Evolutionary conservation across 2,888 invertebrate genomes (phyloP).

Genomic region (Pseudoips prasinana): DNA sequence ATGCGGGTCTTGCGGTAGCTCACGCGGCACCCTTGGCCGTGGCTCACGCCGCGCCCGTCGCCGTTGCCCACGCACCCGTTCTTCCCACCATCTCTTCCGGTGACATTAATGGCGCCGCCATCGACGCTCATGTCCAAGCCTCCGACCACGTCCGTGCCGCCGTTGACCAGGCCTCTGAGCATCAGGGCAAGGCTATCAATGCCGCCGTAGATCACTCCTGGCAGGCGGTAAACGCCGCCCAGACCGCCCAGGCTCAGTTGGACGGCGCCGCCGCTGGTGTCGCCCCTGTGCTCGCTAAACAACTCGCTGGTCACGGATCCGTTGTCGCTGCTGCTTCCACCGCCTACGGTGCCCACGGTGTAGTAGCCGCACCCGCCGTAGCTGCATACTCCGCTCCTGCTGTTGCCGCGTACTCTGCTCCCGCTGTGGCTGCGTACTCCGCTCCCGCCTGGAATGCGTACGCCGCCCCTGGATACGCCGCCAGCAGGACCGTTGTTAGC

Average conservation of each 20-base stretch:
- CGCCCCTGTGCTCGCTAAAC: slow-evolving; percentile 70
- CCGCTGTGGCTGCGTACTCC: no score
- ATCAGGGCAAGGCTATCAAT: slow-evolving; percentile 72
- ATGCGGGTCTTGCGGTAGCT: slow-evolving; percentile 43
- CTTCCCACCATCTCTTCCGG: slow-evolving; percentile 73
- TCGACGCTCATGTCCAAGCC: slow-evolving; percentile 72
- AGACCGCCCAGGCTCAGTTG: slow-evolving; percentile 68
- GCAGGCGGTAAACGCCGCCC: slow-evolving; percentile 71
- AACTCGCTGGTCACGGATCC: slow-evolving; percentile 62
- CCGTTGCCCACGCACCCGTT: slow-evolving; percentile 39
- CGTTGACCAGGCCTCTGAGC: slow-evolving; percentile 67
- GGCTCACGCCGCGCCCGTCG: slow-evolving; percentile 36
- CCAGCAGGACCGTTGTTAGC: no score
- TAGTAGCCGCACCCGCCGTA: slow-evolving; percentile 42
- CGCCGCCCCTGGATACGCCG: no score
- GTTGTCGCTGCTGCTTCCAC: slow-evolving; percentile 28
- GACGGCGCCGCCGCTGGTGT: slow-evolving; percentile 75
- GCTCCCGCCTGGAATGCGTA: no score
- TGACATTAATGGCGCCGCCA: slow-evolving; percentile 68
- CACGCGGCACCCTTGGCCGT: slow-evolving; percentile 6
- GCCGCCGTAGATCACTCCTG: slow-evolving; percentile 75
- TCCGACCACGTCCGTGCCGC: slow-evolving; percentile 73
- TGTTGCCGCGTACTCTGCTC: slow-evolving; percentile 30
- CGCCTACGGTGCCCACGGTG: no score
- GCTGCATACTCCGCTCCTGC: slow-evolving; percentile 27